Evolutionary conservation across 2,888 invertebrate genomes (phyloP).

Genomic region (Stictocephala bisonia): DNA sequence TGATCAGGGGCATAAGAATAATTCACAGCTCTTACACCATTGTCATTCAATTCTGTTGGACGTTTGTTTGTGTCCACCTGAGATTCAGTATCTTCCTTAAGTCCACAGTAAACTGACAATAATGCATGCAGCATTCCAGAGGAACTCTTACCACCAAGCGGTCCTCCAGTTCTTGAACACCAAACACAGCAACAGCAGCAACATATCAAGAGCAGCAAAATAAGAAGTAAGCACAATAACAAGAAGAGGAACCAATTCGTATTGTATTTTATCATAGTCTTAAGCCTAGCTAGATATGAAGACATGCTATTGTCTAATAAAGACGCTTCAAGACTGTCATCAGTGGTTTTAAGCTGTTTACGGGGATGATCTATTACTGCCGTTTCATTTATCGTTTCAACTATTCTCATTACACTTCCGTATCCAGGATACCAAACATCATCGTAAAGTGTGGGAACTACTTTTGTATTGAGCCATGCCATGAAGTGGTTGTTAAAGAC

Average conservation of each 20-base stretch:
- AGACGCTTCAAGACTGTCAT: not conserved
- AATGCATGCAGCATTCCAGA: conserved; percentile 35
- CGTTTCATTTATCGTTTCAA: conserved; percentile 56
- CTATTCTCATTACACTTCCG: conserved; percentile 56
- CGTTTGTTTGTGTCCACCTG: too few relatives aligned
- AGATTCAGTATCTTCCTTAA: too few relatives aligned
- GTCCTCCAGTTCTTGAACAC: not conserved
- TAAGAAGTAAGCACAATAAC: not conserved
- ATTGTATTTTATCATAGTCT: not conserved
- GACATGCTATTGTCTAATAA: not conserved
- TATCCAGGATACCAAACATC: conserved; percentile 55
- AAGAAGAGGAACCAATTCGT: not conserved
- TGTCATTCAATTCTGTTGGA: too few relatives aligned
- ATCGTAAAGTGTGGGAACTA: conserved; percentile 51
- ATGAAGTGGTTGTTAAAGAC: conserved; percentile 51
- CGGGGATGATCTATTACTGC: conserved; percentile 29
- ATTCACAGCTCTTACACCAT: too few relatives aligned
- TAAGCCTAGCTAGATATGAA: not conserved
- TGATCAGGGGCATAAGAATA: too few relatives aligned
- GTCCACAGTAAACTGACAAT: conserved; percentile 37
- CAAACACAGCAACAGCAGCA: conserved; percentile 5
- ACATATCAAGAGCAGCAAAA: conserved; percentile 3
- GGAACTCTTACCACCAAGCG: not conserved
- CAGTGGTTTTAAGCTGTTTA: not conserved
- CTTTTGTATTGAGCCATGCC: conserved; percentile 36